Conservation (phyloP, 2,113 vertebrate genomes). For the Circaetus gallicus region DNA sequence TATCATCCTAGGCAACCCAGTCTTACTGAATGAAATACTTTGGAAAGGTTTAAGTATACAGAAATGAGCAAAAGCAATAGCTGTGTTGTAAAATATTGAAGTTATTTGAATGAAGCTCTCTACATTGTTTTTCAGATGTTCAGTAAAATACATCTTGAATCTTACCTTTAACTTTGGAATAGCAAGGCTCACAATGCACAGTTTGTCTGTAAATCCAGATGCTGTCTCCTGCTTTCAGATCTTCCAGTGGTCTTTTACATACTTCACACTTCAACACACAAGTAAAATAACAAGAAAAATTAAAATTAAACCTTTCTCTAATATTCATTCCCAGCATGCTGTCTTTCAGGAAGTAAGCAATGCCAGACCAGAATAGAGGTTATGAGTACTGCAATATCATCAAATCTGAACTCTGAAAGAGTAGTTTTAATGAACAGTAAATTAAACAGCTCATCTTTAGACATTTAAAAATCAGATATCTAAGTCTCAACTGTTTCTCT, state of each 20-base stretch:
- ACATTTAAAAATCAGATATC: neutral
- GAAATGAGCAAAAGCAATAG: neutral
- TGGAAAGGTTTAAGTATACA: neutral
- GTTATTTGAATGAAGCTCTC: neutral
- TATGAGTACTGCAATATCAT: neutral
- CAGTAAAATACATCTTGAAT: neutral
- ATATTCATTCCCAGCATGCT: neutral
- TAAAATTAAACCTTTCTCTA: neutral
- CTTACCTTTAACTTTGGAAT: constrained; percentile 87
- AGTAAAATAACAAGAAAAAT: neutral
- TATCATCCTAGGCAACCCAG: neutral
- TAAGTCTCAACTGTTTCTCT: neutral
- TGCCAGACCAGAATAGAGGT: neutral
- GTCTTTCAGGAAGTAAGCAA: neutral
- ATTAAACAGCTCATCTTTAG: neutral
- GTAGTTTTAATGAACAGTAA: neutral
- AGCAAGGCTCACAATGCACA: constrained; percentile 92
- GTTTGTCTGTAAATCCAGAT: constrained; percentile 90
- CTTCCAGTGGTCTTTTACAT: constrained; percentile 81
- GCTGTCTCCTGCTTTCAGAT: constrained; percentile 90
- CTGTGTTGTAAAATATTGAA: neutral
- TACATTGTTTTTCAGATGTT: neutral
- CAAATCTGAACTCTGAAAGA: neutral
- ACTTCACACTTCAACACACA: constrained; percentile 82
- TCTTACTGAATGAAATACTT: neutral